Percentiles rank a stretch among this genome's conserved stretches.
These are phyloP conservation scores for Stegodyphus mimosarum DNA, from an alignment of 1,140 invertebrate species.

Conservation along the genomic window DNA sequence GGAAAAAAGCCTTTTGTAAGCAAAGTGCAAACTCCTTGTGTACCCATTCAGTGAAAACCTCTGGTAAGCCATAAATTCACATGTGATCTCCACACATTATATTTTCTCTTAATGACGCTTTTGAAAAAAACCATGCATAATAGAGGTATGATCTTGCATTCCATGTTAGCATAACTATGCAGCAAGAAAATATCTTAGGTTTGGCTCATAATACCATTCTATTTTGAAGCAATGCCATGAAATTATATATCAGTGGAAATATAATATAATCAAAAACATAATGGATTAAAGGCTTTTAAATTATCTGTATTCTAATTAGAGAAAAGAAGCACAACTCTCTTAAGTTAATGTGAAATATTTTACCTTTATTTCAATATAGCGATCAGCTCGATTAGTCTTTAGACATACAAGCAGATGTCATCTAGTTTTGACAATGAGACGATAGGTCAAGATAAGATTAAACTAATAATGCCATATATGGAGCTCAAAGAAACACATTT, in stretches of 20 bases:
- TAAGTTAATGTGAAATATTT: not conserved
- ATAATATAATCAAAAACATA: not conserved
- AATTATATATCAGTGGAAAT: constrained; percentile 3
- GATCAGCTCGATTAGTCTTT: not conserved
- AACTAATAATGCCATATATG: no score
- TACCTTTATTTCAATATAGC: not conserved
- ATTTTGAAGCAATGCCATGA: not conserved
- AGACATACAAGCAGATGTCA: not conserved
- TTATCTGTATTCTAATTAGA: constrained; percentile 3
- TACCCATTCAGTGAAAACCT: no score
- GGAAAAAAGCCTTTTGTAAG: no score
- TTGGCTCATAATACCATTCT: not conserved
- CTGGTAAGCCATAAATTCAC: no score
- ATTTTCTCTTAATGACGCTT: no score
- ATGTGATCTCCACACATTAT: no score
- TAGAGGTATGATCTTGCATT: no score
- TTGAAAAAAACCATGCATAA: no score
- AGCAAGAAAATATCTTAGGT: not conserved
- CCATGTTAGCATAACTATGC: not conserved
- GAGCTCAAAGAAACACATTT: no score
- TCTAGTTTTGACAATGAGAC: not conserved
- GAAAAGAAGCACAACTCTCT: not conserved
- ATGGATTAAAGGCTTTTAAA: not conserved
- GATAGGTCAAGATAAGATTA: no score
- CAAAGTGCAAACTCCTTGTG: no score